Conservation (phyloP, 1,140 invertebrate species). For the Conopomorpha cramerella region DNA sequence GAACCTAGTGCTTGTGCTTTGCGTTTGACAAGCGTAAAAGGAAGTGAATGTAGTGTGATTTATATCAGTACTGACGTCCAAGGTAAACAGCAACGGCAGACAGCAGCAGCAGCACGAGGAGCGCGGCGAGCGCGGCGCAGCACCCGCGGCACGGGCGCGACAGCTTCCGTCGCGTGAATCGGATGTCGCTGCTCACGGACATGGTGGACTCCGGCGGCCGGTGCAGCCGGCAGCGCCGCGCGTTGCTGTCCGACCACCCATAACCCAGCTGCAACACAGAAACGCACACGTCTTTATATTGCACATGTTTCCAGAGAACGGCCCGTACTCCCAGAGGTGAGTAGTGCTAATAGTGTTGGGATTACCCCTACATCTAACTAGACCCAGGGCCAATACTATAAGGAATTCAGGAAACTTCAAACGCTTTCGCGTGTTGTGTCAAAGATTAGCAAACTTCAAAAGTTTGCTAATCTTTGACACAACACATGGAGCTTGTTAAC, state of each 20-base stretch:
- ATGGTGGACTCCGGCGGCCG: constrained; percentile 68
- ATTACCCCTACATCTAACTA: no score
- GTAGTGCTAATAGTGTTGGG: no score
- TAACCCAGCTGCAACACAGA: constrained; percentile 31
- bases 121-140: constrained; percentile 81
- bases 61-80: constrained; percentile 88
- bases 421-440: no score
- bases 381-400: no score
- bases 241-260: constrained; percentile 32
- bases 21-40: no score
- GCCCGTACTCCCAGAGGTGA: not conserved
- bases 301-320: no score
- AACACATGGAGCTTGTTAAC: no score
- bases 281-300: not conserved
- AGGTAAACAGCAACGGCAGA: constrained; percentile 83
- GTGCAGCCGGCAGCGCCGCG: constrained; percentile 27
- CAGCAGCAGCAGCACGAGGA: constrained; percentile 79
- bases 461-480: no score
- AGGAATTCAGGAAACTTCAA: no score
- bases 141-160: constrained; percentile 79
- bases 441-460: no score
- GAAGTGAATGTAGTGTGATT: no score
- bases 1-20: no score
- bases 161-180: constrained; percentile 81
- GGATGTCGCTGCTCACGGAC: constrained; percentile 82